Evolutionary conservation across 2,113 vertebrate genomes (phyloP).

Genomic region (Eonycteris spelaea): DNA sequence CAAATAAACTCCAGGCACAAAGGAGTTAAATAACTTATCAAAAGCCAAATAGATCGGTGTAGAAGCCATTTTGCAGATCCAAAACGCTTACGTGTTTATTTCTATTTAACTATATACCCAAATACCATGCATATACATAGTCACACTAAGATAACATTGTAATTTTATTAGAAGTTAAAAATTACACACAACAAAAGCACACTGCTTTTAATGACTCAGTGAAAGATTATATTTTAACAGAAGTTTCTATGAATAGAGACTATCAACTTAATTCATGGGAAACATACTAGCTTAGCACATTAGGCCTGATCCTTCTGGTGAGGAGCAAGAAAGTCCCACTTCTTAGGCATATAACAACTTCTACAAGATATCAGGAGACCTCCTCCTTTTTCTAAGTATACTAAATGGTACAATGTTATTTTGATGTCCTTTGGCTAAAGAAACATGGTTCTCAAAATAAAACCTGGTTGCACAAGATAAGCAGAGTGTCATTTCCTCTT

Average conservation of each 20-base stretch:
- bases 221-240: slow-evolving; percentile 49
- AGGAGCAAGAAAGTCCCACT: background rate
- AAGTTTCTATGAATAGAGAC: slow-evolving; percentile 65
- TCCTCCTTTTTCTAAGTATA: background rate
- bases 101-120: slow-evolving; percentile 78
- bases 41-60: background rate
- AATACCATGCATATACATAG: background rate
- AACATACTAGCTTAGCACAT: background rate
- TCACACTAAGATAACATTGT: slow-evolving; percentile 70
- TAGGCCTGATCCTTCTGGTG: background rate
- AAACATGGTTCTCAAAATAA: slow-evolving; percentile 46
- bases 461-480: slow-evolving; percentile 30
- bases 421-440: slow-evolving; percentile 25
- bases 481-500: slow-evolving; percentile 44
- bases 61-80: background rate
- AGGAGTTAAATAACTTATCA: background rate
- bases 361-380: background rate
- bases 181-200: slow-evolving; percentile 65
- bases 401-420: background rate
- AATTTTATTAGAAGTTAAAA: slow-evolving; percentile 72
- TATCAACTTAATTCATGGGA: slow-evolving; percentile 63
- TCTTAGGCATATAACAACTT: background rate
- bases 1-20: background rate
- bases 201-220: slow-evolving; percentile 67
- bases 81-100: slow-evolving; percentile 50